Conservation (phyloP, 2,113 vertebrate species). For the Cyprinus carpio region DNA sequence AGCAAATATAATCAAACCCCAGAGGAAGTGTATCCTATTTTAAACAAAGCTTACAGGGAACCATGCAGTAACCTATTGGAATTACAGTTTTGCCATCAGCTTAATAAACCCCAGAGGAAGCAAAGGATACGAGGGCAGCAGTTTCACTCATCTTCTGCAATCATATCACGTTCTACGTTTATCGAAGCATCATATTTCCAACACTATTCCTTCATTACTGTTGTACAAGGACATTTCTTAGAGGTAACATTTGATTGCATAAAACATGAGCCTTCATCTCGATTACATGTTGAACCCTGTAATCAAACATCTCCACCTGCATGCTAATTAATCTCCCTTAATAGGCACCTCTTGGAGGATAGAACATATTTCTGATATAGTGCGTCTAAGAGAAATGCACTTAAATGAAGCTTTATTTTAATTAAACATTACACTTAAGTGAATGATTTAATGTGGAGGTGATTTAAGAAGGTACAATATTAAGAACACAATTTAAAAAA, state of each 20-base stretch:
- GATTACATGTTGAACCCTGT: constrained; percentile 16
- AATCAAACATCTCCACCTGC: constrained; percentile 24
- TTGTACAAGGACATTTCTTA: neutral
- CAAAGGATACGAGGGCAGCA: neutral
- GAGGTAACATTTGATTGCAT: neutral
- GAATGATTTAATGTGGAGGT: constrained; percentile 12
- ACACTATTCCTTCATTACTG: neutral
- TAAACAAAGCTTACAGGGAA: neutral
- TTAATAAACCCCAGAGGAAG: neutral
- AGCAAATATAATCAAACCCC: neutral
- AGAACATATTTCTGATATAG: neutral
- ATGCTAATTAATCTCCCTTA: constrained; percentile 25
- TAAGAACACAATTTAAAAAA: too few species aligned
- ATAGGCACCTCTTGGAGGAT: constrained; percentile 3
- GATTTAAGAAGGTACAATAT: neutral
- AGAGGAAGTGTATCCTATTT: neutral
- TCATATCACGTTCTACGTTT: neutral
- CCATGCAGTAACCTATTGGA: neutral
- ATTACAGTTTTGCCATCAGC: neutral
- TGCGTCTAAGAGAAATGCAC: neutral
- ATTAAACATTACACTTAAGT: constrained; percentile 29
- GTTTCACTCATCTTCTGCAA: neutral
- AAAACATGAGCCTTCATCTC: neutral
- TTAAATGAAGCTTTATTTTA: constrained; percentile 4
- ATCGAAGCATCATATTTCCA: constrained; percentile 1